Conservation (phyloP, 2,888 invertebrate species). For the Chloroclysta siterata region DNA sequence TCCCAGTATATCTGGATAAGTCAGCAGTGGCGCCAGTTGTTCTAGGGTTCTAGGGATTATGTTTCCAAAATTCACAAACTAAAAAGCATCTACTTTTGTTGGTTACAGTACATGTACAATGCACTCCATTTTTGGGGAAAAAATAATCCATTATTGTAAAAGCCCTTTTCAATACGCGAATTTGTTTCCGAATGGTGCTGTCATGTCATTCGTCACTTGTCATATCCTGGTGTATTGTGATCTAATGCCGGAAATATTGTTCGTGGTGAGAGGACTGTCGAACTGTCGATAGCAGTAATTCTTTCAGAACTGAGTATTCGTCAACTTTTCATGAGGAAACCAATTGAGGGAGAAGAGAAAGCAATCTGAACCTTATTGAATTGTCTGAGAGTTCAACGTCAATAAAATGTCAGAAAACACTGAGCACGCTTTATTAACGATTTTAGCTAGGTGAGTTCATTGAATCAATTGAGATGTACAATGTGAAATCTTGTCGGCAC, state of each 20-base stretch:
- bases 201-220: slow-evolving; percentile 60
- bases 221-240: slow-evolving; percentile 34
- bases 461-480: too few relatives aligned
- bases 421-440: too few relatives aligned
- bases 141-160: slow-evolving; percentile 31
- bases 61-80: neutral
- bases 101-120: slow-evolving; percentile 16
- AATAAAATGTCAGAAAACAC: too few relatives aligned
- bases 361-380: neutral
- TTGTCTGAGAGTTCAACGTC: neutral
- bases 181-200: slow-evolving; percentile 52
- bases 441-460: too few relatives aligned
- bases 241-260: slow-evolving; percentile 25
- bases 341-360: neutral
- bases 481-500: too few relatives aligned
- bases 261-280: slow-evolving; percentile 5
- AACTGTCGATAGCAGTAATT: slow-evolving; percentile 16
- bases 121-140: slow-evolving; percentile 17
- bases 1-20: too few relatives aligned
- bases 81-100: neutral
- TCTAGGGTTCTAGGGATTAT: too few relatives aligned
- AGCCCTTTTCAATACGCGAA: slow-evolving; percentile 22
- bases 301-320: slow-evolving; percentile 3
- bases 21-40: too few relatives aligned
- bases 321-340: neutral